Conservation (phyloP, 2,888 invertebrate genomes). For the Dasysyrphus albostriatus region DNA sequence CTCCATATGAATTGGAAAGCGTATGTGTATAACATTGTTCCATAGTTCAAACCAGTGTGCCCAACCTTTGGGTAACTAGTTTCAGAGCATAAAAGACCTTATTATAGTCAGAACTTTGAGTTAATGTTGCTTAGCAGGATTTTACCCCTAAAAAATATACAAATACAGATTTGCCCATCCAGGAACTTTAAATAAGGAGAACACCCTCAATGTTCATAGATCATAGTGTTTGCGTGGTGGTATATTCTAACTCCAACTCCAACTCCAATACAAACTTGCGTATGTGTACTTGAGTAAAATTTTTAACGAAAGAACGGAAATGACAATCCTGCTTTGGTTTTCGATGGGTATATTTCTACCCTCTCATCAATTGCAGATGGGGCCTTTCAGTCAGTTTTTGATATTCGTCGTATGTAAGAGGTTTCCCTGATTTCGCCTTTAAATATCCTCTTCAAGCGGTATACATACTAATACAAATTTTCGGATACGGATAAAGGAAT, state of each 20-base stretch:
- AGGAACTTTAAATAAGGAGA: conserved; percentile 13
- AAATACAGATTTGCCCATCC: conserved; percentile 3
- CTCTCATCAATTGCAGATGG: conserved; percentile 51
- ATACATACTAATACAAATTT: conserved; percentile 23
- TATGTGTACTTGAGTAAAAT: conserved; percentile 26
- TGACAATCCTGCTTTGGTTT: conserved; percentile 39
- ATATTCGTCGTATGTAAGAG: conserved; percentile 83
- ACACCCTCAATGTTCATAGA: conserved; percentile 42
- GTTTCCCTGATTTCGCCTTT: conserved; percentile 38
- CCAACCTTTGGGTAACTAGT: neutral
- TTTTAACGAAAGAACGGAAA: conserved; percentile 62
- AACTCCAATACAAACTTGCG: conserved; percentile 2
- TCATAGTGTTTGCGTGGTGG: conserved; percentile 23
- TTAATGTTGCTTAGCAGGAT: neutral
- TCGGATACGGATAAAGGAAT: conserved; percentile 43
- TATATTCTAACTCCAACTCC: neutral
- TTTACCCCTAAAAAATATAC: conserved; percentile 21
- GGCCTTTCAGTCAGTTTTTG: conserved; percentile 83
- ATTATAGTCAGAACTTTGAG: neutral
- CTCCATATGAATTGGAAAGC: neutral
- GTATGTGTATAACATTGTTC: neutral
- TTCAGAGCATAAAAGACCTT: neutral
- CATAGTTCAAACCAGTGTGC: neutral
- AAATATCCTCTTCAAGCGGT: conserved; percentile 23
- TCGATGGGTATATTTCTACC: conserved; percentile 55